Conservation (phyloP, 2,113 vertebrate species). For the Myotis davidii region DNA sequence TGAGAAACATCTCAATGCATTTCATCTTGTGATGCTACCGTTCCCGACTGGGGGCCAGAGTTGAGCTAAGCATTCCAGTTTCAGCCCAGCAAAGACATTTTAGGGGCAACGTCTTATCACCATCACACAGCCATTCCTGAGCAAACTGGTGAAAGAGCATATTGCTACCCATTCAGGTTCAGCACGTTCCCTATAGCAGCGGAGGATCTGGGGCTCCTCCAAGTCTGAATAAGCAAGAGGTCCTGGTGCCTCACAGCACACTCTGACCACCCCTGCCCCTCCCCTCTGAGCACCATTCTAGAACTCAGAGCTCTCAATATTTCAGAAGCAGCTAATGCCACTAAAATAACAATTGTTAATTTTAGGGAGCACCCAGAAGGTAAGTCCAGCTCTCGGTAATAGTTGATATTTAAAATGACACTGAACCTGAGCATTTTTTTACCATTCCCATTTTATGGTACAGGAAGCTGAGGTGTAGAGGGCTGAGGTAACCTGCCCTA, state of each 20-base stretch:
- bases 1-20: fast-evolving
- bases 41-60: not conserved
- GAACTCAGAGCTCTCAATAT: not conserved
- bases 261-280: not conserved
- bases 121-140: not conserved
- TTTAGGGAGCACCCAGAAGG: not conserved
- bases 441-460: not conserved
- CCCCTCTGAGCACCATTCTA: too few species aligned
- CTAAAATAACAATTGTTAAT: not conserved
- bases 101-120: not conserved
- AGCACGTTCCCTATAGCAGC: not conserved
- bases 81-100: not conserved
- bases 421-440: not conserved
- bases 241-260: not conserved
- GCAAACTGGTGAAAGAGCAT: not conserved
- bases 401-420: constrained; percentile 16
- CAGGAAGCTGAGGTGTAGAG: not conserved
- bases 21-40: fast-evolving
- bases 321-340: not conserved
- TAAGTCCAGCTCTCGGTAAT: not conserved
- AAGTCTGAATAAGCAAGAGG: not conserved
- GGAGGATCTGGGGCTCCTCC: not conserved
- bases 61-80: not conserved
- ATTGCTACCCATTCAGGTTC: not conserved
- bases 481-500: not conserved